These are phyloP conservation scores for Agrochola lychnidis DNA, from an alignment of 2,888 invertebrate genomes.

Conservation along the genomic window DNA sequence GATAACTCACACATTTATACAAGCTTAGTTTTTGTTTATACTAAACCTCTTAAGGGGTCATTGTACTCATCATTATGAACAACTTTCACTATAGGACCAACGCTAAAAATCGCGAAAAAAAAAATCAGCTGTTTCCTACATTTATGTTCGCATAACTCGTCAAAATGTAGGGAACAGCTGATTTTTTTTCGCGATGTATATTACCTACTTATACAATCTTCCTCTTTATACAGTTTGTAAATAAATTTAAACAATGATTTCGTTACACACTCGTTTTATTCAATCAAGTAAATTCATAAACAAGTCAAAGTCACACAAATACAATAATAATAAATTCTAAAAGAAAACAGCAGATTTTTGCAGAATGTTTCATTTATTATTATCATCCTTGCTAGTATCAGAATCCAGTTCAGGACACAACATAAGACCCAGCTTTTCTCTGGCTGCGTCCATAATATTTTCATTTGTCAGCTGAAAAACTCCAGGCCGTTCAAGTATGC, in stretches of 20 bases:
- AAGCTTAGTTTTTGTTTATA: too few species aligned
- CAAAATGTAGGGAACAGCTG: too few species aligned
- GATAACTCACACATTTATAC: neutral
- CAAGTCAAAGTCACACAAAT: constrained; percentile 40
- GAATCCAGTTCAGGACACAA: neutral
- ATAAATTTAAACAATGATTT: constrained; percentile 29
- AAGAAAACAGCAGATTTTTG: neutral
- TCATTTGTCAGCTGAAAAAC: constrained; percentile 56
- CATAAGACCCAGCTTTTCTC: neutral
- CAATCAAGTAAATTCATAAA: constrained; percentile 34
- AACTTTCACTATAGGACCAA: too few species aligned
- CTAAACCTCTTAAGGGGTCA: too few species aligned
- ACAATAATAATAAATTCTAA: neutral
- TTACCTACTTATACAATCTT: neutral
- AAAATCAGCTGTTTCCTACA: too few species aligned
- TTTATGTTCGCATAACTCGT: too few species aligned
- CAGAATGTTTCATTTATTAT: neutral
- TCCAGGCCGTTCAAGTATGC: constrained; percentile 11
- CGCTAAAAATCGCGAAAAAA: too few species aligned
- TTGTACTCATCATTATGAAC: too few species aligned
- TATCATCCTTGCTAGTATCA: neutral
- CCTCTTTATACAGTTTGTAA: neutral
- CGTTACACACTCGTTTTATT: constrained; percentile 49
- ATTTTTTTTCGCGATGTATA: too few species aligned
- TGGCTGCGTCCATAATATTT: constrained; percentile 27